A percentile compares a stretch with the other conserved stretches of the same genome.
Conservation (phyloP, 92 coral and sea anemone genomes). For the Bergia puertoricense region DNA sequence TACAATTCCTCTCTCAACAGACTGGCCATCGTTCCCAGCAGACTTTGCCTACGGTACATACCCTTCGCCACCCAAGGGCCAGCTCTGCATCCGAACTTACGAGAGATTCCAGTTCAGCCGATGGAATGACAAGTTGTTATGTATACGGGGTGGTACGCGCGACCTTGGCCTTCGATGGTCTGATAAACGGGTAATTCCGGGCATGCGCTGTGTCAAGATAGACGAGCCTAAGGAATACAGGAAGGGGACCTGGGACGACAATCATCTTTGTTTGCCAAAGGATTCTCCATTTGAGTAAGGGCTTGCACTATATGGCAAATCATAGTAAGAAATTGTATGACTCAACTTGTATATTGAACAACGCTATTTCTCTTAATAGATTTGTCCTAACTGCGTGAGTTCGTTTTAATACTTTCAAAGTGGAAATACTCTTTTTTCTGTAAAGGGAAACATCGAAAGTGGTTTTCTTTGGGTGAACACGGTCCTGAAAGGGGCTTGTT, state of each 20-base stretch:
- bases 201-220: slow-evolving; percentile 55
- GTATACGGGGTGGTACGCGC: slow-evolving; percentile 27
- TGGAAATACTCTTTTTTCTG: too few relatives aligned
- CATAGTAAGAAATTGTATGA: not conserved
- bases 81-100: slow-evolving; percentile 35
- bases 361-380: too few relatives aligned
- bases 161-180: slow-evolving; percentile 67
- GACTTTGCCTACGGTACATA: slow-evolving; percentile 46
- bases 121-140: slow-evolving; percentile 35
- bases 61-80: not conserved
- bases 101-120: slow-evolving; percentile 25
- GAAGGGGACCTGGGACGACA: slow-evolving; percentile 48
- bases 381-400: too few relatives aligned
- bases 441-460: too few relatives aligned
- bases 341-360: not conserved
- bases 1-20: not conserved
- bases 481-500: too few relatives aligned
- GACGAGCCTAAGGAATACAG: slow-evolving; percentile 39
- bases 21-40: slow-evolving; percentile 52
- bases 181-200: slow-evolving; percentile 46
- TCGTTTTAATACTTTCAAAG: too few relatives aligned
- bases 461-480: too few relatives aligned
- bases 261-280: slow-evolving; percentile 50
- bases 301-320: too few relatives aligned
- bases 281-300: slow-evolving; percentile 58